Percentiles rank a stretch among this genome's conserved stretches.
Conservation (phyloP, 2,113 vertebrate species). For the Blennius ocellaris region DNA sequence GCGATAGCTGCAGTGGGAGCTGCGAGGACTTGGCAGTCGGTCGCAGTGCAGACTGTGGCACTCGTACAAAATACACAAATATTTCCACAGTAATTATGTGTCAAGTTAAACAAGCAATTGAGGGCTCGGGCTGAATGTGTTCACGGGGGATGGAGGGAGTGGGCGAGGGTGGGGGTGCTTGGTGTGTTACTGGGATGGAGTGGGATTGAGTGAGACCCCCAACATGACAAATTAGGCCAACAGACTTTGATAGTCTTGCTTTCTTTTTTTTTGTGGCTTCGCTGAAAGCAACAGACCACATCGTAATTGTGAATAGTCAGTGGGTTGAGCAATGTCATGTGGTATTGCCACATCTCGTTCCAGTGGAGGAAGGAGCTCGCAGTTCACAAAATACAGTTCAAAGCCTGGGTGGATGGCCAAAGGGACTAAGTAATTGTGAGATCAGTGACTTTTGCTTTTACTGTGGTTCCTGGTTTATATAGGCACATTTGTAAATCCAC, state of each 20-base stretch:
- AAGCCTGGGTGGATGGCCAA: slow-evolving; percentile 76
- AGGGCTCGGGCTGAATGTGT: slow-evolving; percentile 79
- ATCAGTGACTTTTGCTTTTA: slow-evolving; percentile 76
- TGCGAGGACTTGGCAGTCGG: slow-evolving; percentile 83
- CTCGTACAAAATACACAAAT: slow-evolving; percentile 87
- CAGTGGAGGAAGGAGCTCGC: slow-evolving; percentile 72
- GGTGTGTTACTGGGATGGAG: slow-evolving; percentile 68
- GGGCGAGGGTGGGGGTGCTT: slow-evolving; percentile 33
- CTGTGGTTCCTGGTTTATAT: slow-evolving; percentile 75
- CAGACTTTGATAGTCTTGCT: slow-evolving; percentile 73
- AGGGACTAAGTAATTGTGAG: slow-evolving; percentile 77
- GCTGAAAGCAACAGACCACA: slow-evolving; percentile 67
- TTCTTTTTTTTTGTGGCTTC: slow-evolving; percentile 61
- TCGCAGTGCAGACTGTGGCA: slow-evolving; percentile 80
- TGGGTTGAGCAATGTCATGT: slow-evolving; percentile 75
- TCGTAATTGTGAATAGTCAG: slow-evolving; percentile 73
- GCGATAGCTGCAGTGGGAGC: slow-evolving; percentile 80
- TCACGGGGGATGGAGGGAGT: slow-evolving; percentile 52
- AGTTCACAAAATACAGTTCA: slow-evolving; percentile 78
- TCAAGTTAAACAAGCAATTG: slow-evolving; percentile 88
- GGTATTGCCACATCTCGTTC: slow-evolving; percentile 74
- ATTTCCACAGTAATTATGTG: slow-evolving; percentile 88
- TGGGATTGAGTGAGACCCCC: slow-evolving; percentile 73
- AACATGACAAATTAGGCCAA: slow-evolving; percentile 81
- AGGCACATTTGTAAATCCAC: slow-evolving; percentile 78